Percentiles rank a stretch among this genome's conserved stretches.
phyloP scores from a whole-genome alignment of 2,797 vertebrate species.

The Neosilurus mollespiculum region DNA sequence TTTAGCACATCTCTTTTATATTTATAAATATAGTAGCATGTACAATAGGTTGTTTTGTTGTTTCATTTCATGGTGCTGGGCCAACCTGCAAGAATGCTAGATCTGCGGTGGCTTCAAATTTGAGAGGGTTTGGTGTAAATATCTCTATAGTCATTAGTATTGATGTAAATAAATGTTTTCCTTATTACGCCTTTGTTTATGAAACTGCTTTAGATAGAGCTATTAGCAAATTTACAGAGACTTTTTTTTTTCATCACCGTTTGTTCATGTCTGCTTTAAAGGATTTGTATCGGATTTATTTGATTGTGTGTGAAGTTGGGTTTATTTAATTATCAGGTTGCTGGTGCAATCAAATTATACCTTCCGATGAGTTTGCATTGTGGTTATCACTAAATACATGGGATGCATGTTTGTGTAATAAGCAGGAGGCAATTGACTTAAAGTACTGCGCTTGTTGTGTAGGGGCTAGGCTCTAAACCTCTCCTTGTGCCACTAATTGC shows the following conservation, averaged over 20 bases:
- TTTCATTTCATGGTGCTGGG: too few relatives aligned
- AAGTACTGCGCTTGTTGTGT: constrained; percentile 64
- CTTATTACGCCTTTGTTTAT: too few relatives aligned
- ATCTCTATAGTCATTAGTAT: too few relatives aligned
- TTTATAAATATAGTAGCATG: too few relatives aligned
- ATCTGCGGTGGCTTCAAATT: too few relatives aligned
- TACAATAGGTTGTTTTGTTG: too few relatives aligned
- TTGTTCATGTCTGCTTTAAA: constrained; percentile 17
- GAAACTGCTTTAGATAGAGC: background rate
- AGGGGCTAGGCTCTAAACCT: constrained; percentile 48
- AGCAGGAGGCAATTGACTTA: constrained; percentile 56
- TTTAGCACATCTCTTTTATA: too few relatives aligned
- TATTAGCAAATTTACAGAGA: background rate
- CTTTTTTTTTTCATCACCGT: background rate
- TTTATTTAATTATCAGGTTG: constrained; percentile 14
- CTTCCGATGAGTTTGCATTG: background rate
- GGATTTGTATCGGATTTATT: constrained; percentile 1
- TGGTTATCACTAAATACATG: background rate
- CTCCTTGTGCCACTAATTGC: background rate
- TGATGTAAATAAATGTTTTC: constrained; percentile 12
- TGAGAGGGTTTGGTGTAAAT: too few relatives aligned
- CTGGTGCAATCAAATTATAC: background rate
- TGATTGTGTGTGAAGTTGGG: background rate
- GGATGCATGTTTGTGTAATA: constrained; percentile 9
- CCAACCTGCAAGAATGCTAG: too few relatives aligned